Base-by-base conservation (phyloP, 2,888 invertebrate genomes). In the Aphrophora alni region DNA sequence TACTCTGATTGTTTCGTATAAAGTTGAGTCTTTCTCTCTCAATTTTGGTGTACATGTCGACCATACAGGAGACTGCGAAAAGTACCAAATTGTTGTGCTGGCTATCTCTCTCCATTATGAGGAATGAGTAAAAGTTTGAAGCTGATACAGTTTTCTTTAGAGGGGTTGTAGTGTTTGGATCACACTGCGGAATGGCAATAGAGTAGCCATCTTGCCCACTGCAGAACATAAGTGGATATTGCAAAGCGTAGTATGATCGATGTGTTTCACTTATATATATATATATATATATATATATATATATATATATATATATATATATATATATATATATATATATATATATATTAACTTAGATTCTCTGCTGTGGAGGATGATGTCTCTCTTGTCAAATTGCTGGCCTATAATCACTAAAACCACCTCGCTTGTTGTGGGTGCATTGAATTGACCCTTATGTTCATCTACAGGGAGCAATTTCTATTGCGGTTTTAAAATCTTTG, bases 191-290 rank as follows among this genome's bases (percentile, higher is more conserved):
- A 33, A 33, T 8, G 33, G 3, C 8, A 8, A 33, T 33, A 8
- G 24, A 28, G 27, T 82, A 82, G 51, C 82, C 77, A 71, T 82
- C 77, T 21, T 80, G 59, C 0, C 82, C 82, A 10, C 38, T 10
- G 38, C 38, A 78, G 74, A 80, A 80, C 26, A 82, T 10, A 28
- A 73, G 28, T 8, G 73, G 73, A 17, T 73, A 73, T 17, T 73
- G 28, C 1, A 73, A 17, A 21, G 73, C n/a, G n/a, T 73, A n/a
- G n/a, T n/a, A n/a, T n/a, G n/a, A n/a, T n/a, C n/a, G n/a, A 24
- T 74, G 74, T 8, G 26, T 25, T 38, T 38, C 14, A 38, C 74
- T 74, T 14, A 82, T 80, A 25, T 2, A n/a, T n/a, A n/a, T n/a
- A n/a, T n/a, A n/a, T n/a, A n/a, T n/a, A n/a, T n/a, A n/a, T n/a